Evolutionary conservation across 2,888 invertebrate genomes (phyloP), one percentile per base, ranked within the genome.

Genomic region (Merodon equestris): DNA sequence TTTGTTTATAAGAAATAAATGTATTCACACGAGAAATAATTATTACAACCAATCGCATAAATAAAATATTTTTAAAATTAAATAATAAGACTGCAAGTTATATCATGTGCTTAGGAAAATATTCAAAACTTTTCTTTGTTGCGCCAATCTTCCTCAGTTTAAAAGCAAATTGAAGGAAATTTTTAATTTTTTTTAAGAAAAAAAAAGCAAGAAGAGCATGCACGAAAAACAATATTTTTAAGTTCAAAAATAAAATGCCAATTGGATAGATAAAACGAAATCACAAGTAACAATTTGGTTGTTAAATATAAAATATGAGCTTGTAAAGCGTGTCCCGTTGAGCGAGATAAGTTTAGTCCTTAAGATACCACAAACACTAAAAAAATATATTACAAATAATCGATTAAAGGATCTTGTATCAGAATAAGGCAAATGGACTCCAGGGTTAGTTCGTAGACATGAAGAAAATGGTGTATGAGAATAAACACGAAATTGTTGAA

Each of bases 71-170:
- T 77, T 72, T 73, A 42, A 73, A 77, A 77, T 73, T 77, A 77
- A 73, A 77, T 77, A 44, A 77, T 77, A 77, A 77, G 77, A 77
- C 77, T 77, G 77, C 77, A 77, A 77, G 58, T 68, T 76, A 73
- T 73, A 67, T 73, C 61, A 73, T 73, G 27, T 77, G 77, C 77
- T 77, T 77, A 27, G 40, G 53, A 27, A 47, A 40, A 40, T 42
- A 54, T 12, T 48, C 19, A 13, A 9, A 45, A 14, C 7, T 27
- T 3, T 40, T 57, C 38, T 56, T 44, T 15, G 40, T 61, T 70
- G 17, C 18, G 13, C 13, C 13, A 48, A 44, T 66, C 44, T 72
- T 66, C 60, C 73, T 57, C 15, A 74, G 64, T 76, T 64, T 45
- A 42, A 34, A 50, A 34, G n/a, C 12, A 57, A 9, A 13, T 7